Conservation (phyloP, 2,797 vertebrate genomes). For the Chaenodraco wilsoni region DNA sequence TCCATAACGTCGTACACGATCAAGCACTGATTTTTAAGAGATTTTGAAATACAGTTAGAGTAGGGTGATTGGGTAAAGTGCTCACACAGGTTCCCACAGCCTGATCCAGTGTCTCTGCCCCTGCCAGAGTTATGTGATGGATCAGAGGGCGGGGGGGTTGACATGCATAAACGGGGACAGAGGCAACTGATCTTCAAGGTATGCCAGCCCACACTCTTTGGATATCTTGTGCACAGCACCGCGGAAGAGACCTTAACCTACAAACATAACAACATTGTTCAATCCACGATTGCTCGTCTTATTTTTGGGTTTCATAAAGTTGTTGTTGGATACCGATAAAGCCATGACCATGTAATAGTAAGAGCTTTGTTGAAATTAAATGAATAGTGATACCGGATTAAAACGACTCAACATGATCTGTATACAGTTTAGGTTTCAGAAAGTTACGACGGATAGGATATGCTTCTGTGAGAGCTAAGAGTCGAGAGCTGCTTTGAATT, state of each 20-base stretch:
- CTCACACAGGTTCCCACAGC: constrained; percentile 73
- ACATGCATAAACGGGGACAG: constrained; percentile 69
- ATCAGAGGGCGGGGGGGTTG: constrained; percentile 52
- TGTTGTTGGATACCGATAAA: constrained; percentile 43
- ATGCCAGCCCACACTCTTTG: constrained; percentile 68
- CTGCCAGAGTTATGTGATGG: constrained; percentile 79
- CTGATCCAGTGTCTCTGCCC: constrained; percentile 78
- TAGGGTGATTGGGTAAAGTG: constrained; percentile 47
- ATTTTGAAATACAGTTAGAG: constrained; percentile 42
- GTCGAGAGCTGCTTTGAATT: not conserved
- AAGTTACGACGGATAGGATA: not conserved
- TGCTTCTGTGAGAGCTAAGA: constrained; percentile 3
- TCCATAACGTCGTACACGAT: not conserved
- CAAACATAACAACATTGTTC: constrained; percentile 67
- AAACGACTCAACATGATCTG: not conserved
- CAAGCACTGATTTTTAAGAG: constrained; percentile 15
- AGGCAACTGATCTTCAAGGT: constrained; percentile 76
- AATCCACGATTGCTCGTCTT: constrained; percentile 41
- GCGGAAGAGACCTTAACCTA: constrained; percentile 59
- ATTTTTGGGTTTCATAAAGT: constrained; percentile 50
- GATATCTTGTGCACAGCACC: constrained; percentile 64
- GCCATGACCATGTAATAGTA: constrained; percentile 29
- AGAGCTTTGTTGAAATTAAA: constrained; percentile 34
- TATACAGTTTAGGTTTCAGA: constrained; percentile 21
- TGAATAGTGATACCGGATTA: constrained; percentile 2